Evolutionary conservation across 2,888 invertebrate species (phyloP).

Genomic region (Polylopha cassiicola): DNA sequence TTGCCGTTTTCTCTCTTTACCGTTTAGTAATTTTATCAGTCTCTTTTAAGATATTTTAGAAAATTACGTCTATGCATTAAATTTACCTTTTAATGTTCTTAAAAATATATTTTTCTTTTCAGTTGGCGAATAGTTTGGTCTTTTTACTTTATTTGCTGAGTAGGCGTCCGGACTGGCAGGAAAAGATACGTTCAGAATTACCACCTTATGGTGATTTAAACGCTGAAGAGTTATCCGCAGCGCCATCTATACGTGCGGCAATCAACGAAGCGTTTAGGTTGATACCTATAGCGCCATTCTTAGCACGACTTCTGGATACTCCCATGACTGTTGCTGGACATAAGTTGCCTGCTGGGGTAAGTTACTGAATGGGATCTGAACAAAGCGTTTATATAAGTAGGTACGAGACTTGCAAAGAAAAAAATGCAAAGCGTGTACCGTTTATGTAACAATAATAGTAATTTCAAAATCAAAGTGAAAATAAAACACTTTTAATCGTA

Average conservation of each 20-base stretch:
- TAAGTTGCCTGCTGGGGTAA: constrained; percentile 83
- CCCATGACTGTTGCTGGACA: constrained; percentile 84
- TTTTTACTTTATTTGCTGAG: constrained; percentile 87
- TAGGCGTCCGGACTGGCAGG: constrained; percentile 80
- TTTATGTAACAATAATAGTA: too few species aligned
- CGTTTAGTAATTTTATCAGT: too few species aligned
- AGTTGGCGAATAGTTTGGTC: constrained; percentile 88
- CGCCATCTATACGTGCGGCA: constrained; percentile 88
- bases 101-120: constrained; percentile 27
- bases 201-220: constrained; percentile 75
- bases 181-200: constrained; percentile 81
- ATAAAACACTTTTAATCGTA: too few species aligned
- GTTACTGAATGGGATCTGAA: too few species aligned
- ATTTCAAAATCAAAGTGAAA: too few species aligned
- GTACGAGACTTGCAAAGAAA: too few species aligned
- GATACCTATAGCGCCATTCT: constrained; percentile 86
- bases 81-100: not conserved
- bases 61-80: not conserved
- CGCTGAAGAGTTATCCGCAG: constrained; percentile 78
- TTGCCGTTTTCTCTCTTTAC: too few species aligned
- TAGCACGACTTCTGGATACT: constrained; percentile 85
- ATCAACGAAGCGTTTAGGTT: constrained; percentile 85
- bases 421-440: too few species aligned
- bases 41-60: not conserved
- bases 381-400: too few species aligned